Evolutionary conservation across 2,113 vertebrate genomes (phyloP).

Genomic region (Ciconia boyciana): DNA sequence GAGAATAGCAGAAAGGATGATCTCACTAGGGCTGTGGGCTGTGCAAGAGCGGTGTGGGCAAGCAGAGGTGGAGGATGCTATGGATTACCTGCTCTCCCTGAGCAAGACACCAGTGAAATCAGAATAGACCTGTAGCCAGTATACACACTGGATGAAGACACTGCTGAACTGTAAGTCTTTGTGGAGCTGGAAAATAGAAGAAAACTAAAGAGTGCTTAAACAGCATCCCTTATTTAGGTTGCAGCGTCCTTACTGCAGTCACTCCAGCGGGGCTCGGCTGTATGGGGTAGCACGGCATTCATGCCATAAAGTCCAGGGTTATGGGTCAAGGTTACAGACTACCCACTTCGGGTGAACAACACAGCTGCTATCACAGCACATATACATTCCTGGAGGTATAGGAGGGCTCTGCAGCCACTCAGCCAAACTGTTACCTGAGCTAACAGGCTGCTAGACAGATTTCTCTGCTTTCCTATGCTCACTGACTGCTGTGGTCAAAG

Average conservation of each 20-base stretch:
- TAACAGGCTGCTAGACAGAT: not conserved
- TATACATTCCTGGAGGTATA: not conserved
- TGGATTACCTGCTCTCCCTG: not conserved
- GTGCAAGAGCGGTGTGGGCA: not conserved
- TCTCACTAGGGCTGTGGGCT: not conserved
- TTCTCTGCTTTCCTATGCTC: not conserved
- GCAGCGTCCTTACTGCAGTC: not conserved
- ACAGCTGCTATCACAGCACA: not conserved
- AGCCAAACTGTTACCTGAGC: constrained; percentile 1
- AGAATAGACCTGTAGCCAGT: not conserved
- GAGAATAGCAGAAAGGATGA: not conserved
- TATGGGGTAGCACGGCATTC: not conserved
- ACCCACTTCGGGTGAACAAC: not conserved
- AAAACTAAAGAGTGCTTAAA: not conserved
- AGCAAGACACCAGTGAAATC: not conserved
- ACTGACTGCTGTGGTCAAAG: not conserved
- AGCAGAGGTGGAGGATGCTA: not conserved
- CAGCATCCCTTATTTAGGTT: not conserved
- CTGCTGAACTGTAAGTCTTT: not conserved
- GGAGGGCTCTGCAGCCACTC: not conserved
- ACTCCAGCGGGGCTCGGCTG: not conserved
- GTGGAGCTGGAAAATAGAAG: not conserved
- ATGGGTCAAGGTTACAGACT: not conserved
- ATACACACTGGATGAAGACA: not conserved
- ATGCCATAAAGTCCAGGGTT: not conserved